Evolutionary conservation across 2,888 invertebrate species (phyloP).

Genomic region (Dyspetes luteomarginatus): DNA sequence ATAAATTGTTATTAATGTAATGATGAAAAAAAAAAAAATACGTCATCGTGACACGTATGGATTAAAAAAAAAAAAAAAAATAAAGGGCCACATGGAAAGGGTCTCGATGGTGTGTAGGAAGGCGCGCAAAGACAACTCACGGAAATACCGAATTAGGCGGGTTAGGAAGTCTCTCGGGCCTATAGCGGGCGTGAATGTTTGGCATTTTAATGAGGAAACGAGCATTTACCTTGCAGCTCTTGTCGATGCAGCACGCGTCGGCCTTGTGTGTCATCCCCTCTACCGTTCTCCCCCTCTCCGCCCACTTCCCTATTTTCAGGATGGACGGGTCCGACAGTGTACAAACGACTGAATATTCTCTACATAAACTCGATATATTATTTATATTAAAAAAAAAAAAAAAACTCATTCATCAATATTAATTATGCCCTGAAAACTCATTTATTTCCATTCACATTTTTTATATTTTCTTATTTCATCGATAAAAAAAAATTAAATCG

Average conservation of each 20-base stretch:
- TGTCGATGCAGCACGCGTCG: slow-evolving; percentile 67
- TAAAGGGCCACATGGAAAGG: not conserved
- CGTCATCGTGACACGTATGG: too few species aligned
- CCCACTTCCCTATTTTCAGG: slow-evolving; percentile 52
- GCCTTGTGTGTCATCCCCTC: slow-evolving; percentile 66
- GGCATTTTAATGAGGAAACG: slow-evolving; percentile 82
- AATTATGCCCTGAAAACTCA: too few species aligned
- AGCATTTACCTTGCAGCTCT: slow-evolving; percentile 76
- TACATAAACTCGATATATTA: too few species aligned
- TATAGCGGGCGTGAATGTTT: slow-evolving; percentile 75
- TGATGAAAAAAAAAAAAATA: too few species aligned
- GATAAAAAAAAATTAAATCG: too few species aligned
- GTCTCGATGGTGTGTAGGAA: slow-evolving; percentile 54
- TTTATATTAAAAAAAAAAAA: too few species aligned
- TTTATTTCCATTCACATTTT: too few species aligned
- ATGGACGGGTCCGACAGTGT: not conserved
- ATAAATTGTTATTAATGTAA: too few species aligned
- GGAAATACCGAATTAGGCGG: slow-evolving; percentile 79
- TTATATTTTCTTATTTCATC: too few species aligned
- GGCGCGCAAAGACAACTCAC: slow-evolving; percentile 66
- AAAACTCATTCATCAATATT: too few species aligned
- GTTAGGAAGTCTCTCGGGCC: slow-evolving; percentile 76
- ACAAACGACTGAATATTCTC: not conserved
- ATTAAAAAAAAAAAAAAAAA: not conserved
- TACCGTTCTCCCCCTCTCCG: slow-evolving; percentile 57